Evolutionary conservation across 2,113 vertebrate species (phyloP).

Genomic region (Gopherus evgoodei): DNA sequence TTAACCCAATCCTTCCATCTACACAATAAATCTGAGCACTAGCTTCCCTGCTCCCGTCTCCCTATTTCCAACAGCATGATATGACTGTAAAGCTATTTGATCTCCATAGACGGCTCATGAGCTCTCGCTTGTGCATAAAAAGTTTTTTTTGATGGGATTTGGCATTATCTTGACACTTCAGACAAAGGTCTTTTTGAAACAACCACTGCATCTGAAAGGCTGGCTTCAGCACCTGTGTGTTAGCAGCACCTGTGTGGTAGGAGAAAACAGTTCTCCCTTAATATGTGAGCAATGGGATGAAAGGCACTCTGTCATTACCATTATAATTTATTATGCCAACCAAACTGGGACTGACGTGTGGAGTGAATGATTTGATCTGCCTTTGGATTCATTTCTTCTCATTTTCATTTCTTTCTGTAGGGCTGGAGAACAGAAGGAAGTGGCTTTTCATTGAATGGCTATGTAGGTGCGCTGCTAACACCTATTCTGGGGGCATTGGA

Average conservation of each 20-base stretch:
- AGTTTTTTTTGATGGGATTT: background rate
- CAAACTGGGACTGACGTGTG: background rate
- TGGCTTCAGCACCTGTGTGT: background rate
- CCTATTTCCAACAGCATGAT: background rate
- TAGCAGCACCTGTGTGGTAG: background rate
- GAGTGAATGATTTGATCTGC: background rate
- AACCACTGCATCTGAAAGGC: background rate
- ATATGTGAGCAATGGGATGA: background rate
- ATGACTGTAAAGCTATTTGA: background rate
- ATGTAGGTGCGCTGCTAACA: background rate
- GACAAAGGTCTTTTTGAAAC: background rate
- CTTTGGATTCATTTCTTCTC: background rate
- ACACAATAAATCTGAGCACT: background rate
- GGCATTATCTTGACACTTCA: background rate
- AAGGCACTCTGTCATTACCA: slow-evolving; percentile 14
- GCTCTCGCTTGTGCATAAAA: background rate
- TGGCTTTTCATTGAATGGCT: background rate
- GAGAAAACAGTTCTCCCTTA: background rate
- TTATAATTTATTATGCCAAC: background rate
- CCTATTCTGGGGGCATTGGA: background rate
- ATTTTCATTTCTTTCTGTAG: background rate
- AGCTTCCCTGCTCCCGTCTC: background rate
- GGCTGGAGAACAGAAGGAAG: background rate
- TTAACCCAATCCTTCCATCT: background rate
- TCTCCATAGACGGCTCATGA: background rate